Conservation (phyloP, 2,888 invertebrate genomes). For the Drosophila prostipennis region DNA sequence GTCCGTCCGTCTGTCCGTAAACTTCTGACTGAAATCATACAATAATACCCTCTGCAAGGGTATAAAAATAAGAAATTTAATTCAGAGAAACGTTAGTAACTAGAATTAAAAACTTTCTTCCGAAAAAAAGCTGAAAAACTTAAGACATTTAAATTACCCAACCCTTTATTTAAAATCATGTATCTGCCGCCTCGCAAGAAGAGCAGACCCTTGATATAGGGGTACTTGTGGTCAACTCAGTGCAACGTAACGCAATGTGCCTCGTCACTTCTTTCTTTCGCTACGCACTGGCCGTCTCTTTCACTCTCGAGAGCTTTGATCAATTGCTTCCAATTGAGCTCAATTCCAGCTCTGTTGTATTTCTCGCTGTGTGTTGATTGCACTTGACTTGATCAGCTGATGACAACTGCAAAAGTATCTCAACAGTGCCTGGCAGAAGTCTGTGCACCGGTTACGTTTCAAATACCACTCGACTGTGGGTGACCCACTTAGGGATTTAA, state of each 20-base stretch:
- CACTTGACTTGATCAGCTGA: constrained; percentile 72
- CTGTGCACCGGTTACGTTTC: constrained; percentile 25
- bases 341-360: constrained; percentile 59
- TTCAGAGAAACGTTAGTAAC: no score
- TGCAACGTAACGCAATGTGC: constrained; percentile 4
- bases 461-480: constrained; percentile 16
- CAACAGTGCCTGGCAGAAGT: constrained; percentile 45
- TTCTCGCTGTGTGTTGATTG: constrained; percentile 61
- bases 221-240: constrained; percentile 13
- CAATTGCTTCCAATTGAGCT: constrained; percentile 80
- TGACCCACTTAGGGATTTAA: constrained; percentile 48
- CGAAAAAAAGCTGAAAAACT: no score
- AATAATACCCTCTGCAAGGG: no score
- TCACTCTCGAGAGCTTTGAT: constrained; percentile 16
- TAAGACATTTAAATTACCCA: no score
- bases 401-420: constrained; percentile 45
- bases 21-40: no score
- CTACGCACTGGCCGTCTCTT: background rate
- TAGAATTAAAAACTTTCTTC: no score
- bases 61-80: no score
- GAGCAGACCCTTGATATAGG: constrained; percentile 20
- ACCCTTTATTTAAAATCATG: no score
- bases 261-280: background rate
- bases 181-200: no score
- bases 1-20: no score